Percentiles rank a stretch among this genome's conserved stretches.
Conservation (phyloP, 2,888 invertebrate species). For the Caenorhabditis japonica region DNA sequence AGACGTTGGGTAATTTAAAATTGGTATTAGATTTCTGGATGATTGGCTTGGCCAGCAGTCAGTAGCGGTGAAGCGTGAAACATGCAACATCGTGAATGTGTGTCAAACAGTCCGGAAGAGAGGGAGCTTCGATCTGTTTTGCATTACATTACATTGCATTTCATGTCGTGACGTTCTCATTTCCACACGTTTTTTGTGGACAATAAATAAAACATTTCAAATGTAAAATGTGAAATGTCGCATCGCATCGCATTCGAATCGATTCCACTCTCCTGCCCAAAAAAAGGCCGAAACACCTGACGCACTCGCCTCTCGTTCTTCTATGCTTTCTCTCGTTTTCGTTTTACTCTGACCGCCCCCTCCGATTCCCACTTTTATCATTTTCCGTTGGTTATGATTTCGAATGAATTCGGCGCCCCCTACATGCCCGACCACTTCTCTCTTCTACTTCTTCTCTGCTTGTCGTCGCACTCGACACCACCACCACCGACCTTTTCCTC, state of each 20-base stretch:
- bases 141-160: conserved; percentile 13
- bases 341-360: conserved; percentile 1
- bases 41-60: no score
- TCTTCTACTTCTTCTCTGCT: not conserved
- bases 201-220: no score
- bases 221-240: no score
- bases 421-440: conserved; percentile 1
- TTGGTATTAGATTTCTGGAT: no score
- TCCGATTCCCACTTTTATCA: conserved; percentile 9
- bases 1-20: no score
- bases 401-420: conserved; percentile 3
- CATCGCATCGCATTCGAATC: no score
- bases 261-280: no score
- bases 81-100: conserved; percentile 24
- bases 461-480: not conserved
- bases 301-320: no score
- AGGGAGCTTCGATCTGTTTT: conserved; percentile 6
- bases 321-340: conserved; percentile 12
- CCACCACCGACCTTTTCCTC: conserved; percentile 9
- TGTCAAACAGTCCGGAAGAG: conserved; percentile 15
- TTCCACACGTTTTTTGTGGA: no score
- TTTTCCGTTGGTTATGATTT: conserved; percentile 17
- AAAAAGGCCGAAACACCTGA: no score
- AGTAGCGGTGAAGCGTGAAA: conserved; percentile 27
- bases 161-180: conserved; percentile 5